These are phyloP conservation scores for Philhelius pedissequus DNA, from an alignment of 2,888 invertebrate species.

Conservation along the genomic window DNA sequence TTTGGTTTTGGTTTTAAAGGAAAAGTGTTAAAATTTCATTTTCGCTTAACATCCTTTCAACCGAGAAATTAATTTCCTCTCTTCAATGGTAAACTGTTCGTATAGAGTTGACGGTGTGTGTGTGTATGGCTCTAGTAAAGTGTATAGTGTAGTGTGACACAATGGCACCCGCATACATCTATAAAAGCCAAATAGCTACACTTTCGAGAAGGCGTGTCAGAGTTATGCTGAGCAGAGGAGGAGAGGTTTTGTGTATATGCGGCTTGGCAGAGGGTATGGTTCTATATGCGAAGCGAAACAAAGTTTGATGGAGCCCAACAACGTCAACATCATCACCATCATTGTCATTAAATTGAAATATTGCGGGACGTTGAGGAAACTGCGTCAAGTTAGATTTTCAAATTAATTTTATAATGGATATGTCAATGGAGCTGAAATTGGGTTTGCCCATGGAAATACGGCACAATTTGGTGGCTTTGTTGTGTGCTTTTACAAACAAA, in stretches of 20 bases:
- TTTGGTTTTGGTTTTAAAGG: slow-evolving; percentile 33
- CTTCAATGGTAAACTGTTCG: not conserved
- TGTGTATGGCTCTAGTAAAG: not conserved
- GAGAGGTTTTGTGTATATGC: slow-evolving; percentile 33
- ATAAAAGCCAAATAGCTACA: not conserved
- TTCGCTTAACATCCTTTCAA: slow-evolving; percentile 61
- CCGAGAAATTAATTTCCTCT: slow-evolving; percentile 67
- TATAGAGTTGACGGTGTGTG: slow-evolving; percentile 5
- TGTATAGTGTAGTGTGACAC: slow-evolving; percentile 25
- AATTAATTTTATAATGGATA: slow-evolving; percentile 61
- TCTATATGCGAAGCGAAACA: no score
- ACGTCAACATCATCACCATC: slow-evolving; percentile 57
- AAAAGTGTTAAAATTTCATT: slow-evolving; percentile 67
- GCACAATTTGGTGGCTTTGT: slow-evolving; percentile 14
- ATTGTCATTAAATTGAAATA: slow-evolving; percentile 66
- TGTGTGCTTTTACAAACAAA: not conserved
- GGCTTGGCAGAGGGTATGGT: slow-evolving; percentile 72
- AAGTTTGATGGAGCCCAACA: slow-evolving; percentile 61
- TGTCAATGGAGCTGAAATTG: slow-evolving; percentile 54
- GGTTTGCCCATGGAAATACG: slow-evolving; percentile 18
- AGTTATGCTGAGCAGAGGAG: slow-evolving; percentile 6
- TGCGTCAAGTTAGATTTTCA: slow-evolving; percentile 55
- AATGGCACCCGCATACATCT: slow-evolving; percentile 37
- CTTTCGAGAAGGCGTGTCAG: not conserved
- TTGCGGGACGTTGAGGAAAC: slow-evolving; percentile 46